Evolutionary conservation across 2,797 vertebrate genomes (phyloP), one percentile per base, ranked within the genome.

Genomic region (Rallus crepitans): DNA sequence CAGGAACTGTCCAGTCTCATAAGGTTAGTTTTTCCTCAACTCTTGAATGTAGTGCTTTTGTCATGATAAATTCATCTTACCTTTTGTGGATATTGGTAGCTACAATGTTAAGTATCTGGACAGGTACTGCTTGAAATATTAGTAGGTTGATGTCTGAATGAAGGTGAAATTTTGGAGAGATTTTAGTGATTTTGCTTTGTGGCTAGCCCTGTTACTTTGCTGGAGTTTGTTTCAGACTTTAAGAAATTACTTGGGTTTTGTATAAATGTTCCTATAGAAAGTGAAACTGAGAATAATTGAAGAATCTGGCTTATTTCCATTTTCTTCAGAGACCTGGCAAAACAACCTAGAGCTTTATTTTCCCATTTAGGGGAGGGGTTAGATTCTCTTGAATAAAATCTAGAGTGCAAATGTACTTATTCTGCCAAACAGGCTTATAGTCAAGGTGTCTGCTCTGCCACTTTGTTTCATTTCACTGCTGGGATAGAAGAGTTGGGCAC

Each of bases 11-110:
- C 53, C 8, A 2, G 9, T 77, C 57, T 80, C 10, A 40, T 53
- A 70, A 90, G 95, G 96, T 96, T 7, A 92, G 93, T 96, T 90
- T 94, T 89, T 48, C 17, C 20, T 89, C 69, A 80, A 5, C 14
- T 71, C 33, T 84, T 82, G 27, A 87, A 86, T 84, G 33, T 30
- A 40, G 11, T 86, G 79, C 4, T 87, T 77, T 71, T 90, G 47
- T 60, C 16, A 15, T 33, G 21, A 31, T 77, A 75, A 89, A 78
- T 77, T 70, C 6, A 61, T 66, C 37, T 78, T 56, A 48, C 20
- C 24, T 92, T 82, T 60, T 69, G 45, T 68, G 63, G 30, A 15
- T 80, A 11, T 48, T 65, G n/a, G 2, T 88, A 42, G 56, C 25
- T 59, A 30, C 7, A 31, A 4, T 8, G 30, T 61, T 76, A 24